phyloP scores from a whole-genome alignment of 2,113 vertebrate genomes.

The Beaufortia kweichowensis region DNA sequence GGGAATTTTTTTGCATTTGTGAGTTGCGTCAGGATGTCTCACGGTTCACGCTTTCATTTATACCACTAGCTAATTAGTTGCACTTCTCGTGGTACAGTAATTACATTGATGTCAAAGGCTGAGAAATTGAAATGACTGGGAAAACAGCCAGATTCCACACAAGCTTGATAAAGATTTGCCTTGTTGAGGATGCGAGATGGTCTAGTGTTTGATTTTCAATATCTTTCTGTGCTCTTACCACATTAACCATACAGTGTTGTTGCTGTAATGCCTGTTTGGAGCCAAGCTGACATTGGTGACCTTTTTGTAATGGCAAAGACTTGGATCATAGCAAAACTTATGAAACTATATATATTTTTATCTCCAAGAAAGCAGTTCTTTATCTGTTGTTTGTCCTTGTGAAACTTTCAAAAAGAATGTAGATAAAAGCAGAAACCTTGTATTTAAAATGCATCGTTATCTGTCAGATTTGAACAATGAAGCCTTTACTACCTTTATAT shows the following conservation, averaged over 20 bases:
- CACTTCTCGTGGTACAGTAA: slow-evolving; percentile 29
- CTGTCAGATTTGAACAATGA: slow-evolving; percentile 8
- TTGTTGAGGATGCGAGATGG: neutral
- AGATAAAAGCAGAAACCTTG: neutral
- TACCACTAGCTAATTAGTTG: slow-evolving; percentile 29
- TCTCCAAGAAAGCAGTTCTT: slow-evolving; percentile 16
- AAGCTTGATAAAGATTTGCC: neutral
- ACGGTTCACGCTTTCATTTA: slow-evolving; percentile 30
- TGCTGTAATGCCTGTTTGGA: slow-evolving; percentile 1
- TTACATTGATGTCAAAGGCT: slow-evolving; percentile 35
- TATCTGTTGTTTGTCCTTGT: neutral
- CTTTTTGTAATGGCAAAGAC: neutral
- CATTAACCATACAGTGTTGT: neutral
- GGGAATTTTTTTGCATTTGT: slow-evolving; percentile 4
- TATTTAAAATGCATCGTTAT: slow-evolving; percentile 16
- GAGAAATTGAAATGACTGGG: slow-evolving; percentile 29
- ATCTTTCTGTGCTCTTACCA: neutral
- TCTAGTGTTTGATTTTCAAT: slow-evolving; percentile 9
- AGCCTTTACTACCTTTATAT: neutral
- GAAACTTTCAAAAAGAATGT: neutral
- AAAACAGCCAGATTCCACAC: slow-evolving; percentile 20
- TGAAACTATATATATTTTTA: slow-evolving; percentile 7
- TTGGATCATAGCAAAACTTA: neutral
- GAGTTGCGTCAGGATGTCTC: slow-evolving; percentile 25
- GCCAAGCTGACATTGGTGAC: neutral